A percentile compares a stretch with the other conserved stretches of the same genome.
Conservation (phyloP, 1,140 invertebrate genomes). For the Lepidurus couesii region DNA sequence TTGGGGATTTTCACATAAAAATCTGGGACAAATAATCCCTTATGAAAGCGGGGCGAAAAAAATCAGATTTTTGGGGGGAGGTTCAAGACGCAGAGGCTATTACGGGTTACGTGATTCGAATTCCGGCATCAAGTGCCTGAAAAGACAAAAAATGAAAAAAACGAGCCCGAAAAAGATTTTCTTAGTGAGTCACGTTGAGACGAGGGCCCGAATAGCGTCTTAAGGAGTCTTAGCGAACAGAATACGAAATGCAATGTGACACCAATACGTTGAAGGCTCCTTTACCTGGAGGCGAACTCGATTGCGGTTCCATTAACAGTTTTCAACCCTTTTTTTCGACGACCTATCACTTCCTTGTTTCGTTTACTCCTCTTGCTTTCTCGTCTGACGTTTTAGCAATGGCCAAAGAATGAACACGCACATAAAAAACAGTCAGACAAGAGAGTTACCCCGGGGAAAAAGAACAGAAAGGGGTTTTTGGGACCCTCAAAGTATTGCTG, state of each 20-base stretch:
- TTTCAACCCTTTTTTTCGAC: not conserved
- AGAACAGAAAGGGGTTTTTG: constrained; percentile 3
- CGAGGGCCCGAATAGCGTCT: not conserved
- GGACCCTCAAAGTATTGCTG: constrained; percentile 7
- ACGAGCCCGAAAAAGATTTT: not conserved
- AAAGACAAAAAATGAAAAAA: not conserved
- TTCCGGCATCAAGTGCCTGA: not conserved
- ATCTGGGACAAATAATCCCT: not conserved
- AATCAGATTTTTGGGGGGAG: too few species aligned
- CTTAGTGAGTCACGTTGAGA: too few species aligned
- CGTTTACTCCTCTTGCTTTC: not conserved
- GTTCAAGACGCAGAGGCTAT: not conserved
- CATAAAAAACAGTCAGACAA: constrained; percentile 22
- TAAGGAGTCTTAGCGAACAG: not conserved
- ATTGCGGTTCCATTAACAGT: not conserved
- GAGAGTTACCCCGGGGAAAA: not conserved
- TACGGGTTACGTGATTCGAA: constrained; percentile 1
- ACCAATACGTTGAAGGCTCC: not conserved
- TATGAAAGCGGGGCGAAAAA: too few species aligned
- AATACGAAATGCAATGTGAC: constrained; percentile 7
- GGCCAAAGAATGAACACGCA: not conserved
- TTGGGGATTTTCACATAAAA: not conserved
- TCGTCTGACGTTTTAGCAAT: not conserved
- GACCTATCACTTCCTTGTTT: not conserved
- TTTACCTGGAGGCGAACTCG: not conserved